These are phyloP conservation scores for Pagrus major DNA, from an alignment of 2,113 vertebrate species.

Conservation along the genomic window DNA sequence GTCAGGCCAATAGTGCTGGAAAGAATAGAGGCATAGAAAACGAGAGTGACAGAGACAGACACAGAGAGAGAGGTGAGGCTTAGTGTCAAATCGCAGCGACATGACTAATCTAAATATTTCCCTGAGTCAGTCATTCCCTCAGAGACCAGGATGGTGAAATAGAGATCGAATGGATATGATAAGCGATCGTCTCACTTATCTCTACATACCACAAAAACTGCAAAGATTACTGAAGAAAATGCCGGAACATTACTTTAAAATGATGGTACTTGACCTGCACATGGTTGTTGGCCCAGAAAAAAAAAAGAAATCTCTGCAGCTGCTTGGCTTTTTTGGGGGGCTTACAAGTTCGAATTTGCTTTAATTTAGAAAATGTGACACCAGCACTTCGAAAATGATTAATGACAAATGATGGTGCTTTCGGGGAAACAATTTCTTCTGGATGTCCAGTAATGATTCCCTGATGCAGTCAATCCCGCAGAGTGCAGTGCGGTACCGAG, in stretches of 20 bases:
- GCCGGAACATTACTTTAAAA: not conserved
- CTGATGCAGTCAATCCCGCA: conserved; percentile 59
- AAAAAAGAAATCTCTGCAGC: not conserved
- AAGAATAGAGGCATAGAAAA: conserved; percentile 10
- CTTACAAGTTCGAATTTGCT: not conserved
- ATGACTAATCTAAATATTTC: conserved; percentile 66
- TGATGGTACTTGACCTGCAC: not conserved
- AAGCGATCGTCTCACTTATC: conserved; percentile 29
- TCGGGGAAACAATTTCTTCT: conserved; percentile 61
- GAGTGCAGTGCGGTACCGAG: conserved; percentile 49
- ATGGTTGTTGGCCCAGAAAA: not conserved
- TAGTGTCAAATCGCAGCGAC: conserved; percentile 40
- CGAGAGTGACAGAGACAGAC: not conserved
- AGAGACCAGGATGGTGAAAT: conserved; percentile 23
- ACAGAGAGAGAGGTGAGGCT: conserved; percentile 17
- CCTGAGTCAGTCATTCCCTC: conserved; percentile 51
- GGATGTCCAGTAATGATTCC: conserved; percentile 65
- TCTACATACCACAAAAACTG: conserved; percentile 27
- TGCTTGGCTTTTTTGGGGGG: not conserved
- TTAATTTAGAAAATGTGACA: conserved; percentile 31
- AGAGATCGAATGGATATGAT: conserved; percentile 51
- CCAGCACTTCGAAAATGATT: conserved; percentile 36
- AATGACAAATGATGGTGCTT: conserved; percentile 42
- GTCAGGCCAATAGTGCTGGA: conserved; percentile 50
- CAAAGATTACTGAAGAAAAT: not conserved